A percentile compares a stretch with the other conserved stretches of the same genome.
phyloP scores from a whole-genome alignment of 1,140 invertebrate genomes.

The Drosophila serrata region DNA sequence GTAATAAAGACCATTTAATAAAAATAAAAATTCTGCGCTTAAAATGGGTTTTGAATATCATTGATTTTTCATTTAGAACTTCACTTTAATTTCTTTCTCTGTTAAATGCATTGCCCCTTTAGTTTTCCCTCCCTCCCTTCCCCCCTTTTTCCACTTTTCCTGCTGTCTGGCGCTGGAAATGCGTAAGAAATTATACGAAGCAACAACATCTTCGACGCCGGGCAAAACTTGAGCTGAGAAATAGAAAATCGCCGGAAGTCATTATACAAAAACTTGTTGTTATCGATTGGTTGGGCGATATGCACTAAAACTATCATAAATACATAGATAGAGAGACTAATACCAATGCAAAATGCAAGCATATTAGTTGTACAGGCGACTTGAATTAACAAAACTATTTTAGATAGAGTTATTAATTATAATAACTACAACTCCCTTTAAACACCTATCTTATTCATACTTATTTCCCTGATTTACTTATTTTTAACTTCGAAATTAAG shows the following conservation, averaged over 20 bases:
- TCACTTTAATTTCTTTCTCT: neutral
- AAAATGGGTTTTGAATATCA: neutral
- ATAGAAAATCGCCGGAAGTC: slow-evolving; percentile 83
- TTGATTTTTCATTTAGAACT: too few relatives aligned
- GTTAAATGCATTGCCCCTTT: slow-evolving; percentile 1
- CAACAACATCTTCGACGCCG: slow-evolving; percentile 61
- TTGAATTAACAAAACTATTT: neutral
- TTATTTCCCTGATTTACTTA: neutral
- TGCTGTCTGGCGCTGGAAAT: slow-evolving; percentile 65
- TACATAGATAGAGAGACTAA: neutral
- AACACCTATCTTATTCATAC: neutral
- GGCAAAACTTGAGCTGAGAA: slow-evolving; percentile 79
- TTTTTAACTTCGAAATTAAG: neutral
- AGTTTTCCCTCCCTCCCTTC: neutral
- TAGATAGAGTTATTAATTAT: neutral
- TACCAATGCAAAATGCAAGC: slow-evolving; percentile 10
- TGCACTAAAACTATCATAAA: slow-evolving; percentile 51
- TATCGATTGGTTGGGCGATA: slow-evolving; percentile 81
- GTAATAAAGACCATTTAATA: neutral
- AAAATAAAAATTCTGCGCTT: rapidly evolving
- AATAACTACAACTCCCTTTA: neutral
- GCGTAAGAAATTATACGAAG: slow-evolving; percentile 81
- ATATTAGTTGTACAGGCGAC: slow-evolving; percentile 15
- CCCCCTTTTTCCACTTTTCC: slow-evolving; percentile 3
- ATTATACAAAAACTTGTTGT: slow-evolving; percentile 84